Base-by-base conservation (phyloP, 1,140 invertebrate genomes). In the Brachionus asplanchnoidis region DNA sequence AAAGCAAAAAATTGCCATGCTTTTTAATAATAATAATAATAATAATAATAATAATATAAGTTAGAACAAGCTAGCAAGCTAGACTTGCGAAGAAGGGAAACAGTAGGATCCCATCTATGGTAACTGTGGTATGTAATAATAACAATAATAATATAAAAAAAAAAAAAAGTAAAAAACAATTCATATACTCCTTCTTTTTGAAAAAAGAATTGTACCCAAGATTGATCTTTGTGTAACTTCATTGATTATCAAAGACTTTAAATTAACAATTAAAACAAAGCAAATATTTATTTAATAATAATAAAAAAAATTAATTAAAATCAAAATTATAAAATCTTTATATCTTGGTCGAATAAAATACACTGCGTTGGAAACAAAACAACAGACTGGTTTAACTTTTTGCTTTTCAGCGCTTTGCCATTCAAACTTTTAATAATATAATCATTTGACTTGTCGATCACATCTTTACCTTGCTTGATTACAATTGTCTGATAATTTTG, bases 281-380 rank as follows among this genome's bases (percentile, higher is more conserved):
- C 6, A 36, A 36, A 36, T 6, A 53, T 6, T 40, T 32, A 70
- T 17, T 36, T 36, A 36, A n/a, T 17, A 28, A 11, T 36, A 40
- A n/a, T n/a, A 70, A 36, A 36, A 32, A 70, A 32, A 12, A 2
- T 36, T 70, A 32, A 70, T n/a, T 5, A 70, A 36, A 17, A 70
- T 28, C 26, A 23, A 8, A 60, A 20, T 60, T 60, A 60, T 50
- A 77, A 77, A 50, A 77, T 50, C n/a, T 26, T 28, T 40, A 68
- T 82, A 23, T 40, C 60, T 20, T 36, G 2, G 40, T 68, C 40
- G 32, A 82, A 82, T 68, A 82, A 82, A 65, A 82, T 60, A 68
- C 79, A 82, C 53, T 82, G 79, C 40, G 79, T 82, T 32, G 79
- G 79, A 68, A 65, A 82, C 14, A 82, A 65, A 65, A 82, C 65